Conservation (phyloP, 2,113 vertebrate genomes). For the Salvelinus alpinus region DNA sequence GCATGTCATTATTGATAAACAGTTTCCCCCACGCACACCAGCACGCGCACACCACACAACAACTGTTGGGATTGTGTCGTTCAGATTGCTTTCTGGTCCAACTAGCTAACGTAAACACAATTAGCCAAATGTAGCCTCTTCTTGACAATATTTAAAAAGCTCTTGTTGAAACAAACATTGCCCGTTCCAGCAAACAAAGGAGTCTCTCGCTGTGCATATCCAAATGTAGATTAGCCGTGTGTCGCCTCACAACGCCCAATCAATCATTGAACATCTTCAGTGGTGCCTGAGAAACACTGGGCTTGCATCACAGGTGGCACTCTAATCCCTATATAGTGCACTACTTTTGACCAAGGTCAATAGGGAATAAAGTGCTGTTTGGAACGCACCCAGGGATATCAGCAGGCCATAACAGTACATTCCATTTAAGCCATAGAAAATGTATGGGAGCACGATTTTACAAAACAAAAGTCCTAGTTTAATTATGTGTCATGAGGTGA, state of each 20-base stretch:
- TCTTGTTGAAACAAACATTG: slow-evolving; percentile 19
- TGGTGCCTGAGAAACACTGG: not conserved
- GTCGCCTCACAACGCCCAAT: not conserved
- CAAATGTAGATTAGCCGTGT: slow-evolving; percentile 8
- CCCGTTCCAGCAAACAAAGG: slow-evolving; percentile 18
- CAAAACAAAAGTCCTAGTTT: slow-evolving; percentile 7
- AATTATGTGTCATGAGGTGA: slow-evolving; percentile 18
- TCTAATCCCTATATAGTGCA: too few species aligned
- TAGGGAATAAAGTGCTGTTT: not conserved
- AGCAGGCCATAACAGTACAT: not conserved
- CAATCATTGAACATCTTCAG: not conserved
- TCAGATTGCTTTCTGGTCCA: not conserved
- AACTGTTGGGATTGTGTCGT: too few species aligned
- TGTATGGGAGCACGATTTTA: slow-evolving; percentile 1
- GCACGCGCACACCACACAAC: not conserved
- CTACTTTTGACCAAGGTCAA: too few species aligned
- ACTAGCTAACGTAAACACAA: slow-evolving; percentile 19
- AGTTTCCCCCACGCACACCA: not conserved
- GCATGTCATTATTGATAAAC: not conserved
- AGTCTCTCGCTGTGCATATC: not conserved
- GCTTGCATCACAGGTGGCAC: too few species aligned
- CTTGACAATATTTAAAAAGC: slow-evolving; percentile 33
- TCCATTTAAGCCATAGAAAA: not conserved
- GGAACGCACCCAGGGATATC: too few species aligned
- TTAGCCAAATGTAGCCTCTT: slow-evolving; percentile 21